Base-by-base conservation (phyloP, 2,113 vertebrate genomes). In the Rhynchomys soricoides region DNA sequence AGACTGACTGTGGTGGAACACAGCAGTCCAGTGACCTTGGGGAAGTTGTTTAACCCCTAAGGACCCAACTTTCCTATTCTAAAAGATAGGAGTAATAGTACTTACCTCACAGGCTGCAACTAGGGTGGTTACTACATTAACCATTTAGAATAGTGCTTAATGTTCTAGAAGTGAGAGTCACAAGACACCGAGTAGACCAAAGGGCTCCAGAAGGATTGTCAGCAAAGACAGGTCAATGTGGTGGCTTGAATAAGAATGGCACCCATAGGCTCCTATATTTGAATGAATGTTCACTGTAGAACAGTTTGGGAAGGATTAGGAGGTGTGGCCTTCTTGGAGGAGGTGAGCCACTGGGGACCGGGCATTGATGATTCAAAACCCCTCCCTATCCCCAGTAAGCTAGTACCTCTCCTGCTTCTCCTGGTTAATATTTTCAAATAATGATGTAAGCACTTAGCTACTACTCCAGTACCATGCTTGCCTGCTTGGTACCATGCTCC, bases 141-240 rank as follows among this genome's bases (percentile, higher is more conserved):
- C 50, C n/a, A 19, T 45, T 78, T 71, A 94, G 16, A 86, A 66
- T 0, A 74, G 55, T 37, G n/a, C 0, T 24, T 89, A 26, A 66
- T 86, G 45, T 34, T 89, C n/a, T 66, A 82, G 37, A 93, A 91
- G 6, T 34, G 3, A 50, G 83, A 78, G 9, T 81, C 59, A 24
- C 16, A 70, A 95, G 75, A 93, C 1, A 66, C 13, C 22, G 13
- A 71, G 70, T 11, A 37, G 79, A 85, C 66, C 48, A 92, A 89
- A 86, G 29, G 43, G 7, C 40, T 91, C 50, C 71, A 21, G 66
- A 79, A 74, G 55, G 92, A 95, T 85, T 59, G 37, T 74, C 50
- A 94, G 48, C 43, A 50, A 85, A 97, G 52, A 50, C 85, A 96
- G 55, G 43, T 48, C 40, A 4, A 59, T 94, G 79, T 29, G 26